Evolutionary conservation across 2,797 vertebrate species (phyloP), one percentile per base, ranked within the genome.

Genomic region (Pseudochirops cupreus): DNA sequence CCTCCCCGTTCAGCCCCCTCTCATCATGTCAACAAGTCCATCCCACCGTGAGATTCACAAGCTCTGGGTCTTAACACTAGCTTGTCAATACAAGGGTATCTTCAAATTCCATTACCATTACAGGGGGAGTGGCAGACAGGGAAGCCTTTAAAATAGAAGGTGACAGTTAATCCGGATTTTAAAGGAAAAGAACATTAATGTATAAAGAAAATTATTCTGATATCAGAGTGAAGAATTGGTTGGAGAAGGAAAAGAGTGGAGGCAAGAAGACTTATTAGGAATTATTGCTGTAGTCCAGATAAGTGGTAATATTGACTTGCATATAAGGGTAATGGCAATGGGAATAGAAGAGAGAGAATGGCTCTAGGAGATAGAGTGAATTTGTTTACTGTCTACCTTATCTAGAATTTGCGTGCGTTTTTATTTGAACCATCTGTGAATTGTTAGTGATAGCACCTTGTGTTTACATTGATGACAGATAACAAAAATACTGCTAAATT

Each of bases 401-500:
- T 93, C 46, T 92, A 58, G 91, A 93, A 91, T 94, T 93, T 74
- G n/a, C 91, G 18, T 74, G 31, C 2, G 33, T 96, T 95, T 90
- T 21, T 91, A 55, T 62, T 95, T 29, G 39, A 26, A 96, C 14
- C 3, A 46, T 91, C 39, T 87, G 1, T 90, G 24, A 55, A 56
- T 94, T 74, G 90, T 93, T 93, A 82, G 31, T 95, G 5, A 89
- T 54, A 1, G 5, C 21, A 82, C 2, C 39, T 93, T 96, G 52
- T 91, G 29, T 46, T 97, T 94, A 91, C 21, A 29, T 82, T 82
- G 91, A 91, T 92, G 74, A 82, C 46, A 55, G 29, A 82, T 82
- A 52, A 24, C 7, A 93, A 94, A 82, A 92, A n/a, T 29, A 91
- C 7, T 95, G 94, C 95, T 94, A 82, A 95, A 97, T 90, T 62